Evolutionary conservation across 2,888 invertebrate species (phyloP), one percentile per base, ranked within the genome.

Genomic region (Brachypalpus laphriformis): DNA sequence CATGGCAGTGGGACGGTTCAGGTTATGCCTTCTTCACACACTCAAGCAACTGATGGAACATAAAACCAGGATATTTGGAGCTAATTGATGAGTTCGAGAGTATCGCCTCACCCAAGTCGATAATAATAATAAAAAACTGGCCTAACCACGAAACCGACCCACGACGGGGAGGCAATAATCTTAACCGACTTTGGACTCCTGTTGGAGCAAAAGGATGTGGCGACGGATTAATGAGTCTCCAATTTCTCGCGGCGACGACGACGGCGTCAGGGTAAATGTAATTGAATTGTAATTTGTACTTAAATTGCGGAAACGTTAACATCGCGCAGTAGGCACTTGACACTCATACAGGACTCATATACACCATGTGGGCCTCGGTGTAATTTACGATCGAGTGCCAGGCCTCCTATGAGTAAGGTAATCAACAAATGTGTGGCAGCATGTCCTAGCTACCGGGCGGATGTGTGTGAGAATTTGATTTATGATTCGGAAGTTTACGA

Each of bases 401-500:
- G 45, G 18, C 57, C 31, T 59, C 28, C 49, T 51, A 1, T 25
- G 51, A 61, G 54, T 18, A 42, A 63, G 42, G 63, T 54, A 74
- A 74, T 74, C 74, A 74, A 56, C 54, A 65, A 65, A 74, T 65
- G 63, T 65, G 63, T 28, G 49, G 25, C 28, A 59, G 14, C 51
- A 37, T 51, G 59, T 49, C 42, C 34, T 7, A 9, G 25, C 37
- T 20, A n/a, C 22, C 7, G 6, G 6, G 51, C 20, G 42, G 4
- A 9, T 25, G 22, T 59, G 51, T 51, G 65, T 57, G 42, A 22
- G 68, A 54, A 42, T 59, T 77, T 68, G 77, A 77, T 77, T 77
- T 77, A 68, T 70, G 49, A 45, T 59, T 51, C 68, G 51, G 68
- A 77, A 61, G 51, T 70, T 70, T 70, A 70, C 77, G 59, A 76